These are phyloP conservation scores for Gibbula magus DNA, from an alignment of 2,888 invertebrate genomes.

Conservation along the genomic window DNA sequence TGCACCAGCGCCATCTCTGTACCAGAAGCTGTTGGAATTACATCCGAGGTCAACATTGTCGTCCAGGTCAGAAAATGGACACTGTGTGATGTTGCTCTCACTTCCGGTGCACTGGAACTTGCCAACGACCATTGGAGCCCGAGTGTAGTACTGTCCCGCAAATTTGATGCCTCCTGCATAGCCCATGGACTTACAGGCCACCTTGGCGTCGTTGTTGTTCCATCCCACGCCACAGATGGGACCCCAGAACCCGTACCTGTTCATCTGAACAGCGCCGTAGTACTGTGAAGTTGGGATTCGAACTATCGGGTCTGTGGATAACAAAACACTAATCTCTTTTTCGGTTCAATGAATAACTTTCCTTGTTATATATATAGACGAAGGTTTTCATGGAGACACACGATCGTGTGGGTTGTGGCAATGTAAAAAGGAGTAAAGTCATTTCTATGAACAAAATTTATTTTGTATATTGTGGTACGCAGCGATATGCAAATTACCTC, in stretches of 20 bases:
- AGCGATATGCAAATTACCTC: too few species aligned
- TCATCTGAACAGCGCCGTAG: constrained; percentile 79
- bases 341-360: too few species aligned
- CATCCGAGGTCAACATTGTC: constrained; percentile 51
- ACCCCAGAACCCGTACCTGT: constrained; percentile 84
- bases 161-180: not conserved
- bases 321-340: too few species aligned
- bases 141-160: not conserved
- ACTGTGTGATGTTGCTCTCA: constrained; percentile 47
- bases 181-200: constrained; percentile 16
- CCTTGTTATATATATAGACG: too few species aligned
- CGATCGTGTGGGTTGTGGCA: too few species aligned
- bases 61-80: constrained; percentile 51
- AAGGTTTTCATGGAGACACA: too few species aligned
- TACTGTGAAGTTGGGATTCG: constrained; percentile 39
- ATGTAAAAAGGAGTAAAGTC: too few species aligned
- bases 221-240: constrained; percentile 72
- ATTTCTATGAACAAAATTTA: too few species aligned
- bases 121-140: constrained; percentile 52
- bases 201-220: constrained; percentile 56
- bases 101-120: constrained; percentile 52
- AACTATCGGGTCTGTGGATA: constrained; percentile 39
- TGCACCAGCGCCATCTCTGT: constrained; percentile 54
- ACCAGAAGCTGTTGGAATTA: too few species aligned
- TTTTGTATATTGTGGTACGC: too few species aligned